A percentile compares a stretch with the other conserved stretches of the same genome.
These are phyloP conservation scores for Drosophila niveifrons DNA, from an alignment of 2,888 invertebrate genomes.

Conservation along the genomic window DNA sequence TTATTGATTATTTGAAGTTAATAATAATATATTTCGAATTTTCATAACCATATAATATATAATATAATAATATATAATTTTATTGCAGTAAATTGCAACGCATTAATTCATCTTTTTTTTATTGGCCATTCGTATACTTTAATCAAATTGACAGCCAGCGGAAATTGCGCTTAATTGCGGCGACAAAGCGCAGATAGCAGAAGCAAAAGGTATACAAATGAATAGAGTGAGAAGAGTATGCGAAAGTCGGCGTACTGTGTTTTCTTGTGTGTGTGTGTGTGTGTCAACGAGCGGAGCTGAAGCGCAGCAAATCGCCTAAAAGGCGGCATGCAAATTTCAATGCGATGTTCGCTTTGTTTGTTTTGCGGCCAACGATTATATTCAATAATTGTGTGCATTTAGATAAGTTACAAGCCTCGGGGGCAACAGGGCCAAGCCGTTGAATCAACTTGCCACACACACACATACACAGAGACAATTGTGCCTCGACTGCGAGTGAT, in stretches of 20 bases:
- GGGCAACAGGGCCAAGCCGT: constrained; percentile 14
- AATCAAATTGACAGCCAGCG: neutral
- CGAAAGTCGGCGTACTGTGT: neutral
- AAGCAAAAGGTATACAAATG: neutral
- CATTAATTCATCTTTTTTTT: no score
- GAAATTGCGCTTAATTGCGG: neutral
- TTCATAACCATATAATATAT: no score
- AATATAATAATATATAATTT: no score
- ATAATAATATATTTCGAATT: no score
- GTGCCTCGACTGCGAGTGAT: constrained; percentile 13
- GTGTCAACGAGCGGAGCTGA: neutral
- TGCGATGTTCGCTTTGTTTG: constrained; percentile 38
- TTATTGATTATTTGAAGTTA: no score
- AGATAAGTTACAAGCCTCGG: constrained; percentile 77
- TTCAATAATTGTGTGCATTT: constrained; percentile 82
- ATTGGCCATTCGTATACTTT: no score
- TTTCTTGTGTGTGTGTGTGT: no score
- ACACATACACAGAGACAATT: constrained; percentile 42
- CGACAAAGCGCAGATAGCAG: neutral
- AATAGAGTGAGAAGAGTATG: constrained; percentile 36
- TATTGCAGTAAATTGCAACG: no score
- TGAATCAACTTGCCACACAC: constrained; percentile 39
- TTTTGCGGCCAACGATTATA: constrained; percentile 72
- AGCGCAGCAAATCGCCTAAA: constrained; percentile 65
- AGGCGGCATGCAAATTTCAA: constrained; percentile 68